Base-by-base conservation (phyloP, 1,140 invertebrate species). In the Lordiphosa collinella region DNA sequence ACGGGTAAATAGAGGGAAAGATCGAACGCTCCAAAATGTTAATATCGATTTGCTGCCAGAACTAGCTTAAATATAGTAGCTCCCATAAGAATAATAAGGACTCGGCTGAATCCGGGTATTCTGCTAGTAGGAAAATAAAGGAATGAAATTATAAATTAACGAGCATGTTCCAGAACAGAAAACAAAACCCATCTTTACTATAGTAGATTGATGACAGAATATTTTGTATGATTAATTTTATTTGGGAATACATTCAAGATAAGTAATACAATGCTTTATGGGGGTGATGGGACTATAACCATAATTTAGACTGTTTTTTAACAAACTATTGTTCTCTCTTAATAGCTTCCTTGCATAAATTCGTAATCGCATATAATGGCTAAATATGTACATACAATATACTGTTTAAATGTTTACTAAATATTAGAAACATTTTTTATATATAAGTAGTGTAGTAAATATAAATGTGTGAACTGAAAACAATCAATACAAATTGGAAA, bases 271-370 rank as follows among this genome's bases (percentile, higher is more conserved):
- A 64, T 34, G 58, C 61, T 36, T 36, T 34, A 35, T 18, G 47
- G 40, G 34, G 12, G 5, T 18, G 40, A 10, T 12, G 12, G 16
- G 10, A 31, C 7, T 13, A 25, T 37, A 25, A 29, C 34, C 34
- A 4, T 32, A 4, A 10, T 14, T n/a, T 16, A 16, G 7, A 25
- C 40, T 43, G 40, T 7, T 22, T 22, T 16, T 6, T 43, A 32
- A 41, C 12, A 38, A 49, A 40, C 34, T 16, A 34, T 48, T 6
- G 25, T 9, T 12, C 32, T 12, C 6, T 7, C 31, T 59, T 38
- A 62, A 62, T 59, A 48, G 60, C 25, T 11, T 53, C 31, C 11
- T 62, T 64, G 57, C 48, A 41, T 64, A 64, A 64, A 64, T 64
- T 50, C 46, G 63, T 66, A 46, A 31, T 57, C 53, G 52, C 62